Evolutionary conservation across 1,140 invertebrate species (phyloP).

Genomic region (Zaprionus kolodkinae): DNA sequence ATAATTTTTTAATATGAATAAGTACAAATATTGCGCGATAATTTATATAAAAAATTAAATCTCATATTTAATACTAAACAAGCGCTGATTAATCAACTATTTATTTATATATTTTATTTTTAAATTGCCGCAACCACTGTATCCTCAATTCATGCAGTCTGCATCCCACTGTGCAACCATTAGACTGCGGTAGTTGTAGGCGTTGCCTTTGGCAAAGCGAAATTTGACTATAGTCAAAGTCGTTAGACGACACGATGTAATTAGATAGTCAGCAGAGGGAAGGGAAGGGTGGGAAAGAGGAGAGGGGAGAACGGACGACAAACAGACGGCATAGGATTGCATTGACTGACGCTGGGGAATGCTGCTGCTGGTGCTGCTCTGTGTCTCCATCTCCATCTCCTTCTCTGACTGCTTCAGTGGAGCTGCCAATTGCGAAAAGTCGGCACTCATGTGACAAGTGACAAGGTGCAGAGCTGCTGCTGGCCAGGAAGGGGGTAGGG

Average conservation of each 20-base stretch:
- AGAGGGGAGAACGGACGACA: not conserved
- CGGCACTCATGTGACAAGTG: conserved; percentile 15
- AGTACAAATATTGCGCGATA: not conserved
- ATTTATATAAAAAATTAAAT: too few relatives aligned
- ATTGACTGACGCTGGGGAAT: conserved; percentile 62
- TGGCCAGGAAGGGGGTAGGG: not conserved
- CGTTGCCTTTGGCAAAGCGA: conserved; percentile 41
- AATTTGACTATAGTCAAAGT: conserved; percentile 43
- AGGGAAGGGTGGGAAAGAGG: not conserved
- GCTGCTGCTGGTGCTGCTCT: conserved; percentile 10
- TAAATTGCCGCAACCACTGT: not conserved
- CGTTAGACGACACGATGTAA: conserved; percentile 67
- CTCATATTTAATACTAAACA: too few relatives aligned
- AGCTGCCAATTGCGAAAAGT: conserved; percentile 61
- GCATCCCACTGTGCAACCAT: conserved; percentile 23
- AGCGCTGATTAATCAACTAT: not conserved
- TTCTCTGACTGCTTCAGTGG: conserved; percentile 53
- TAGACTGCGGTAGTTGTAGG: conserved; percentile 46
- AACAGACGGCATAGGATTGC: conserved; percentile 9
- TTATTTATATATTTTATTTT: not conserved
- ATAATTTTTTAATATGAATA: not conserved
- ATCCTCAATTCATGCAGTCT: not conserved
- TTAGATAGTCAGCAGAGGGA: conserved; percentile 62
- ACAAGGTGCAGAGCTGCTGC: not conserved
- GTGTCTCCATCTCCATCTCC: too few relatives aligned